Conservation (phyloP, 2,888 invertebrate species). For the Ophion slaviceki region DNA sequence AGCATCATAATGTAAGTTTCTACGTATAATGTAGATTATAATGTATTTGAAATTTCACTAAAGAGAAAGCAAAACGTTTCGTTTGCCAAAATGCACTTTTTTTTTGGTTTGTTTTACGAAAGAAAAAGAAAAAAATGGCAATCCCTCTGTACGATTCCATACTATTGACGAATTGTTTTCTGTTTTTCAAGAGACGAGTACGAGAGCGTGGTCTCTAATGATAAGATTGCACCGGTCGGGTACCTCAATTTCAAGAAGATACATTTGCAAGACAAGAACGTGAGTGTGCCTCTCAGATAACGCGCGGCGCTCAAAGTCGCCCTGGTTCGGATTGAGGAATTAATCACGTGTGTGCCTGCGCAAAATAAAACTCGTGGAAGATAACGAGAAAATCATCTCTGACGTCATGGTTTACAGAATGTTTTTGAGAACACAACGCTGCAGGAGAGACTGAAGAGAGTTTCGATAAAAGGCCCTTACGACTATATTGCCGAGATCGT, state of each 20-base stretch:
- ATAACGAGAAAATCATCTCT: slow-evolving; percentile 21
- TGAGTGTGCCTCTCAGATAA: slow-evolving; percentile 74
- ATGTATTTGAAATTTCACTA: slow-evolving; percentile 40
- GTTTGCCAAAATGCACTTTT: neutral
- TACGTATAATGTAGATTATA: slow-evolving; percentile 54
- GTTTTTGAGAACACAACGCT: slow-evolving; percentile 78
- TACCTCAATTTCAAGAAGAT: slow-evolving; percentile 95
- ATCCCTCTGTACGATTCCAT: slow-evolving; percentile 22
- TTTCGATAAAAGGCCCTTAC: slow-evolving; percentile 79
- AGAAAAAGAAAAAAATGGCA: neutral
- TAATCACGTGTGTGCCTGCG: slow-evolving; percentile 11
- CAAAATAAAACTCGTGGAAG: slow-evolving; percentile 25
- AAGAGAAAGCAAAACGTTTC: slow-evolving; percentile 28
- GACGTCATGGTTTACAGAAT: slow-evolving; percentile 70
- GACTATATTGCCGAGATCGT: slow-evolving; percentile 82
- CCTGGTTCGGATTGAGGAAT: slow-evolving; percentile 32
- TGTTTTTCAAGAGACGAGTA: slow-evolving; percentile 89
- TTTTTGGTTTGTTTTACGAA: neutral
- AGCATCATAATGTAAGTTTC: slow-evolving; percentile 93
- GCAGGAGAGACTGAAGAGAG: slow-evolving; percentile 79
- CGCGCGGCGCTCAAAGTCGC: slow-evolving; percentile 11
- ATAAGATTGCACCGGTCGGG: slow-evolving; percentile 97
- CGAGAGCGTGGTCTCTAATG: slow-evolving; percentile 94
- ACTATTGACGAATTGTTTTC: slow-evolving; percentile 39
- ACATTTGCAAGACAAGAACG: slow-evolving; percentile 89